These are phyloP conservation scores for Hexactinellida sp. DNA, from an alignment of 37 sponge, comb jelly and placozoan genomes.

Conservation along the genomic window DNA sequence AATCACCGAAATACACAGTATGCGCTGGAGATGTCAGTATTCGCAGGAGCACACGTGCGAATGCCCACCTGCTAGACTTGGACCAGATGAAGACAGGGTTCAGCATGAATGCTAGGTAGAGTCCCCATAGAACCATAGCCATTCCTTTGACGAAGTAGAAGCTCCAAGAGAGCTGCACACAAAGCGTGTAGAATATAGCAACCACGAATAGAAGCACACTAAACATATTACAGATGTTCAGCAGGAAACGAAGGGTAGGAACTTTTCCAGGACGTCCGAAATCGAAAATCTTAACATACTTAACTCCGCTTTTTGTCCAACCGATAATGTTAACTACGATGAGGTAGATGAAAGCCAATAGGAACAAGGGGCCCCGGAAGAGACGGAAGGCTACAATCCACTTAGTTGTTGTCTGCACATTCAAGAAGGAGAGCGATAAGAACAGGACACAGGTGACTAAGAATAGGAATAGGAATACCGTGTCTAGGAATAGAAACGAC, in stretches of 20 bases:
- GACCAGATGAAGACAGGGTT: background rate
- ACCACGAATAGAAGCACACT: background rate
- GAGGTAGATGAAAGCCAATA: constrained; percentile 41
- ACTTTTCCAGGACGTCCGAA: constrained; percentile 18
- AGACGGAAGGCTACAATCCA: constrained; percentile 29
- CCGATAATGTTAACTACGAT: constrained; percentile 44
- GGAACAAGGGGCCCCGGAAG: constrained; percentile 42
- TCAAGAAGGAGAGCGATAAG: background rate
- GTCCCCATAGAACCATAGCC: constrained; percentile 3
- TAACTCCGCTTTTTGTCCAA: constrained; percentile 30
- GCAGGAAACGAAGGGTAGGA: background rate
- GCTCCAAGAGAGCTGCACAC: background rate
- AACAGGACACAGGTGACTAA: background rate
- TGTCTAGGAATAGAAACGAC: background rate
- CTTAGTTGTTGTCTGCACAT: background rate
- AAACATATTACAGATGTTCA: background rate
- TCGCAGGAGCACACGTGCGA: constrained; percentile 21
- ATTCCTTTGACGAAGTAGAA: background rate
- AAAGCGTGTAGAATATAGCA: background rate
- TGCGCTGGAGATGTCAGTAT: constrained; percentile 51
- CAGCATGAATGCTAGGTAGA: background rate
- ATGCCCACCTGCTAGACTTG: background rate
- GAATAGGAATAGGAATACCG: background rate
- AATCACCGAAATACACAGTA: constrained; percentile 71
- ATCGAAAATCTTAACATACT: constrained; percentile 44